phyloP scores from a whole-genome alignment of 2,888 invertebrate species.

The Agrilus biguttatus region DNA sequence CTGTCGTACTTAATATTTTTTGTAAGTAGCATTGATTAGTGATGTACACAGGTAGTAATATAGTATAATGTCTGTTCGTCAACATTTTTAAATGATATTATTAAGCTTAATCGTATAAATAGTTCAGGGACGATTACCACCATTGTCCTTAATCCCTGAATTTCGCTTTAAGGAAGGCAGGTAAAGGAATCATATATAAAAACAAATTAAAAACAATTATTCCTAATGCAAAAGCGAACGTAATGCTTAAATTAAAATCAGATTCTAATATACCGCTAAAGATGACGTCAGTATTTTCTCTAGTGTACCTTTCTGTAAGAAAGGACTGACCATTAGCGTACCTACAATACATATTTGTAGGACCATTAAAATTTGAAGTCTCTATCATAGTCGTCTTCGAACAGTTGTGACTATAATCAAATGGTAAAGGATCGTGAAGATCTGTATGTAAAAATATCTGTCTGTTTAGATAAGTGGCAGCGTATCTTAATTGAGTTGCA shows the following conservation, averaged over 20 bases:
- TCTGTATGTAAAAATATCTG: conserved; percentile 48
- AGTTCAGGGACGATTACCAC: no score
- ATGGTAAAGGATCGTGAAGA: conserved; percentile 33
- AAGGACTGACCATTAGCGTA: conserved; percentile 59
- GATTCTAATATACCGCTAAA: conserved; percentile 47
- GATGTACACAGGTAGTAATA: no score
- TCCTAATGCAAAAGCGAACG: conserved; percentile 69
- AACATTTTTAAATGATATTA: no score
- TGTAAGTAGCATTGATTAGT: no score
- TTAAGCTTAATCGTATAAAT: no score
- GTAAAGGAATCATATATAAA: conserved; percentile 71
- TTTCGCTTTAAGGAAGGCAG: conserved; percentile 72
- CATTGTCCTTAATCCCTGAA: conserved; percentile 51
- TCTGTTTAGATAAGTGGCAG: conserved; percentile 58
- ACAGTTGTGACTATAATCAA: conserved; percentile 40
- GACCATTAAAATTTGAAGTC: conserved; percentile 35
- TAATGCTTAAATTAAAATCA: conserved; percentile 67
- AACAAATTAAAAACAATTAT: conserved; percentile 72
- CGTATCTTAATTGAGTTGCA: conserved; percentile 65
- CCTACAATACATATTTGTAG: conserved; percentile 41
- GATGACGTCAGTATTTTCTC: conserved; percentile 40
- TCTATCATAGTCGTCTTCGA: conserved; percentile 38
- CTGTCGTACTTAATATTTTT: no score
- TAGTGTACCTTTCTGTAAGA: conserved; percentile 53
- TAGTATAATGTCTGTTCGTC: no score